Conservation (phyloP, 1,140 invertebrate species). For the Drosophila kohkoa region DNA sequence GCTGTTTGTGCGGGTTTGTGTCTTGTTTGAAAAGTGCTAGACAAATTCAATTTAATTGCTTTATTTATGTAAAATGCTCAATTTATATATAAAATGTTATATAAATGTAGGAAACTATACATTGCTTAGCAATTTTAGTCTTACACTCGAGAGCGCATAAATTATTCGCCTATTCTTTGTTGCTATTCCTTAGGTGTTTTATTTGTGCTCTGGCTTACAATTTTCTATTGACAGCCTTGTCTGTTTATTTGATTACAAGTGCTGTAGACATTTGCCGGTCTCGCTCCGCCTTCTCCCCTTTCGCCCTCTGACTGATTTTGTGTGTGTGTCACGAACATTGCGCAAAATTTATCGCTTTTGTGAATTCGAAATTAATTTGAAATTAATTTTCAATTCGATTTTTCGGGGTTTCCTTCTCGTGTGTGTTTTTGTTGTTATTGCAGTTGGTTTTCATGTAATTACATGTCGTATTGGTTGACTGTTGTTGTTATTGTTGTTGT, state of each 20-base stretch:
- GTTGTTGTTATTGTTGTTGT: conserved; percentile 30
- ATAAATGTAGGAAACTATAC: too few species aligned
- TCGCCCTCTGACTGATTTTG: conserved; percentile 6
- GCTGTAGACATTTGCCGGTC: conserved; percentile 57
- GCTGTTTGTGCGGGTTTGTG: neutral
- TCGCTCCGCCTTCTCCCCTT: neutral
- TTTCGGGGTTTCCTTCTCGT: conserved; percentile 38
- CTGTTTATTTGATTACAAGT: conserved; percentile 62
- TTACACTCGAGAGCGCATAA: neutral
- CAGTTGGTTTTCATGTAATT: conserved; percentile 57
- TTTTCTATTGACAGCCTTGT: conserved; percentile 55
- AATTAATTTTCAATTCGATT: conserved; percentile 81
- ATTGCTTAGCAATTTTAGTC: too few species aligned
- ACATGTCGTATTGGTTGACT: conserved; percentile 33
- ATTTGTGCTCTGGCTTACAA: conserved; percentile 11
- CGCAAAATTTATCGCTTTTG: conserved; percentile 73
- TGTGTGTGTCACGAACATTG: conserved; percentile 68
- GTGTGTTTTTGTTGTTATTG: conserved; percentile 14
- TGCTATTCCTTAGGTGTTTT: neutral
- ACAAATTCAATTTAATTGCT: too few species aligned
- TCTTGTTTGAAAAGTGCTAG: neutral
- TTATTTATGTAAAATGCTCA: too few species aligned
- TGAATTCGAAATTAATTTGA: conserved; percentile 78
- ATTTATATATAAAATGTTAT: too few species aligned
- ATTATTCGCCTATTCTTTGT: conserved; percentile 11